Base-by-base conservation (phyloP, 2,888 invertebrate species). In the Mycogona germanica region DNA sequence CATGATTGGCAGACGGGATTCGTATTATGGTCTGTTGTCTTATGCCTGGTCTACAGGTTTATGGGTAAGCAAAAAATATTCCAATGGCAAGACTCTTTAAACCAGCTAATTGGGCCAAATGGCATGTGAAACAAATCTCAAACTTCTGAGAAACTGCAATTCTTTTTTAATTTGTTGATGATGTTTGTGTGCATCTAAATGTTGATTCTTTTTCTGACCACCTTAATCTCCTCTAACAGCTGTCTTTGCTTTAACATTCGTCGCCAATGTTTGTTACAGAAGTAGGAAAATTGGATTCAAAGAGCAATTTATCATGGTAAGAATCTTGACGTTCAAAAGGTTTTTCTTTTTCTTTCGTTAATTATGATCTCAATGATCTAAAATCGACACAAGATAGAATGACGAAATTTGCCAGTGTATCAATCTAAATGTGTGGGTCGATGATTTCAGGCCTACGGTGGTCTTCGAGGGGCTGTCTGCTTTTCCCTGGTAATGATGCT, bases 271-370 rank as follows among this genome's bases (percentile, higher is more conserved):
- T 53, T 66, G 67, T 66, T 69, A 65, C 55, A 67, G 62, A 55
- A 66, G 71, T 6, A 63, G 73, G 19, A 67, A 66, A 51, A 73
- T 76, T 42, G 69, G 70, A 17, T 61, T 66, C 41, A 71, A 73
- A 48, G 76, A 76, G 60, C 75, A 76, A 66, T 71, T 76, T 57
- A 75, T 76, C 49, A 75, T 76, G 69, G 74, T 74, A 55, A 64
- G 64, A 63, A 40, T 9, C 21, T 23, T 40, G 2, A 21, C 1
- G 19, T 38, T 38, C 19, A 19, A 38, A 2, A 4, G n/a, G n/a
- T n/a, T n/a, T n/a, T n/a, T n/a, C n/a, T n/a, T n/a, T n/a, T 25
- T 38, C 26, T 37, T 47, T 52, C 47, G 30, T 5, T 51, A n/a
- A n/a, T n/a, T n/a, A n/a, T n/a, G n/a, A n/a, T n/a, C n/a, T n/a